Base-by-base conservation (phyloP, 2,113 vertebrate genomes). In the Cheirogaleus medius region DNA sequence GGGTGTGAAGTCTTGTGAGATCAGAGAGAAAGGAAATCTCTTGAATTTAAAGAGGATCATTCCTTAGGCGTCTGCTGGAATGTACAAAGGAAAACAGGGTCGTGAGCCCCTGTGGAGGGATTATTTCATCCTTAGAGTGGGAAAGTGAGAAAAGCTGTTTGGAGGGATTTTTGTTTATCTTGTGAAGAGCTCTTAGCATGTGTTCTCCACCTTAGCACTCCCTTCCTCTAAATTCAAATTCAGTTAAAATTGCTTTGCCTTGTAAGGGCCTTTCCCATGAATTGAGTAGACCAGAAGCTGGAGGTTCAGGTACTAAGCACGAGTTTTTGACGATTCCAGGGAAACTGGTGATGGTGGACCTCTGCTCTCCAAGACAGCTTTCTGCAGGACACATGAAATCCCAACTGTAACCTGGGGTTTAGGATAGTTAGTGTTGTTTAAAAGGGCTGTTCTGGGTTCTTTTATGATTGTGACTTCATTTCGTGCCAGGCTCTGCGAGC, bases 131-230 rank as follows among this genome's bases (percentile, higher is more conserved):
- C 27, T 20, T 42, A 20, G 10, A 93, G 44, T 39, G 47, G 13
- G 54, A 20, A 52, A 44, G 5, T 32, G 4, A 58, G 34, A 10
- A 20, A 32, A 13, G 71, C 44, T 25, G 34, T 52, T 42, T 8
- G 63, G 52, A 32, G 32, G 54, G 77, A 15, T 10, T 21, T 34
- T 60, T 32, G 23, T 18, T 74, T 15, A 0, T 58, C 58, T 23
- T 13, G 0, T 0, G 1, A 60, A 44, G 52, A 64, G 3, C 29
- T 2, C 5, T 37, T 76, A 73, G 37, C 34, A 0, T 4, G 17
- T 27, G 47, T 29, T 27, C 52, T 13, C 18, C 34, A 25, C 56
- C 13, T 42, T 23, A 13, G 37, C 17, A 2, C 20, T 10, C 21
- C 44, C 34, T 39, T 63, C n/a, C 37, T 39, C 12, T 20, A 18